Base-by-base conservation (phyloP, 2,888 invertebrate genomes). In the Lacanobia oleracea region DNA sequence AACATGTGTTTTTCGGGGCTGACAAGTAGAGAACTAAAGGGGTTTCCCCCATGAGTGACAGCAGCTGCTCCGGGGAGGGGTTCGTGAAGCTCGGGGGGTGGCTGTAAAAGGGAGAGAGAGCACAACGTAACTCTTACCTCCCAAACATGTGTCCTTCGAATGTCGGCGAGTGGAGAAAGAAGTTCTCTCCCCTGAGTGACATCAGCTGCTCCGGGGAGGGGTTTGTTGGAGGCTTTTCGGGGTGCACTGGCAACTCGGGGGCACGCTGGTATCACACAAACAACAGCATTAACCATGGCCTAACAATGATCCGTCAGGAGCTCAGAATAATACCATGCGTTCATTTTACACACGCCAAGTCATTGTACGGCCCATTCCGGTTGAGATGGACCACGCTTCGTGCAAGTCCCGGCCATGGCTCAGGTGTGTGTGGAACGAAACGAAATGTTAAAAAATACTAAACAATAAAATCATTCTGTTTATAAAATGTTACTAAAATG, bases 161-260 rank as follows among this genome's bases (percentile, higher is more conserved):
- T 0, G 79, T 84, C 0, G 95, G 94, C 7, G 93, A 91, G 84
- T 93, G 91, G 0, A 96, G 88, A 80, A 96, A 96, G 89, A 96
- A 96, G 85, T 95, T 89, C 70, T 95, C 95, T 0, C 95, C 95
- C 0, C 93, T 83, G 10, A 91, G 16, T 0, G 89, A 77, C 94
- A 95, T 91, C 2, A 95, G 82, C 76, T 94, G 92, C 0, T 95
- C 95, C 0, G 56, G 48, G 0, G 94, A 93, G 0, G 89, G 90
- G 0, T 80, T 82, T 0, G 89, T 57, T 0, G 95, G 94, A 0
- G 89, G 85, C 0, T 77, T 85, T 27, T 95, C 95, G 0, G 94
- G 95, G 0, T 87, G 65, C 0, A 95, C 61, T 0, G 95, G 95
- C 0, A 92, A 79, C 2, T 80, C 67, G 0, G 91, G 91, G 0